These are phyloP conservation scores for Zoanthus sociatus DNA, from an alignment of 92 coral and sea anemone genomes.

Conservation along the genomic window DNA sequence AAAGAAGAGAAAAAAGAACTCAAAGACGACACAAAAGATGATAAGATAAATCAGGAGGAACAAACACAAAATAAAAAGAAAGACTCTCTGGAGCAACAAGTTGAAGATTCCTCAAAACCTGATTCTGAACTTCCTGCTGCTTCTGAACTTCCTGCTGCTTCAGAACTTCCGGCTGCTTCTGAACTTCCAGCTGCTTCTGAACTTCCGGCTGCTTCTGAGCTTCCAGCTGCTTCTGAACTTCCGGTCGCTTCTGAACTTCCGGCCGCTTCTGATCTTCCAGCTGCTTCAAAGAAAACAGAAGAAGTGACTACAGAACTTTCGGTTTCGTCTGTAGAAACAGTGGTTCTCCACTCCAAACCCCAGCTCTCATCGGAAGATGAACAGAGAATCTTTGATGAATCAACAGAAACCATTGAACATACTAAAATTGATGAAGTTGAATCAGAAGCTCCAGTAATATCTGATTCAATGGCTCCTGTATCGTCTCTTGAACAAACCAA, in stretches of 20 bases:
- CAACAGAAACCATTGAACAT: not conserved
- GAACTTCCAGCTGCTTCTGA: not conserved
- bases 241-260: not conserved
- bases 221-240: not conserved
- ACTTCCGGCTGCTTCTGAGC: not conserved
- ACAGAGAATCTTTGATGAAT: not conserved
- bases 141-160: too few relatives aligned
- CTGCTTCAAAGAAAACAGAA: not conserved
- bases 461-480: not conserved
- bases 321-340: too few relatives aligned
- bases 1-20: not conserved
- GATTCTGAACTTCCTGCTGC: too few relatives aligned
- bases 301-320: not conserved
- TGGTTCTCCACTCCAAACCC: not conserved
- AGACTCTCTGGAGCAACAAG: not conserved
- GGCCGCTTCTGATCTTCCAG: not conserved
- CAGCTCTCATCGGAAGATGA: not conserved
- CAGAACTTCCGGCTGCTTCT: not conserved
- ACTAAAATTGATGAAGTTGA: not conserved
- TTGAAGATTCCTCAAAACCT: not conserved
- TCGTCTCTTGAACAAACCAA: not conserved
- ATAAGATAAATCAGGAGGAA: not conserved
- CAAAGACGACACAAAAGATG: conserved; percentile 6
- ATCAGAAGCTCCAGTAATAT: not conserved
- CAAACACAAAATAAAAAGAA: not conserved